A percentile compares a stretch with the other conserved stretches of the same genome.
These are phyloP conservation scores for Ecliptopera silaceata DNA, from an alignment of 2,888 invertebrate species.

Conservation along the genomic window DNA sequence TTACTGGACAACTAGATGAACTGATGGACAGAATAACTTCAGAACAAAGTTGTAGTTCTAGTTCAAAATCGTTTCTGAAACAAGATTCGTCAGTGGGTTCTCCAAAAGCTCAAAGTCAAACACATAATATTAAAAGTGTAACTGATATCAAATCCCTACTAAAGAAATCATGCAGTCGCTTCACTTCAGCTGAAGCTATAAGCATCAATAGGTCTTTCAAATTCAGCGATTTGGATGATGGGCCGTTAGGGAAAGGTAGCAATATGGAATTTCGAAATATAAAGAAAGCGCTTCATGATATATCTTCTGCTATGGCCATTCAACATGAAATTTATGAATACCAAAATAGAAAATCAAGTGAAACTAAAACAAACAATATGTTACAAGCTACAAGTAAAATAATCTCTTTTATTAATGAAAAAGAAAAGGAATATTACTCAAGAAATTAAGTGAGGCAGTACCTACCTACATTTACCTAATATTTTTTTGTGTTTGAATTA, in stretches of 20 bases:
- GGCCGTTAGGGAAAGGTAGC: slow-evolving; percentile 39
- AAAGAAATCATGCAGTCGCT: slow-evolving; percentile 36
- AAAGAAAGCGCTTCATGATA: slow-evolving; percentile 15
- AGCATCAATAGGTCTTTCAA: slow-evolving; percentile 34
- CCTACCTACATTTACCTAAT: neutral
- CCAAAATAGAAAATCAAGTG: slow-evolving; percentile 1
- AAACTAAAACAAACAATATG: slow-evolving; percentile 30
- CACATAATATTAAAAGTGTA: slow-evolving; percentile 40
- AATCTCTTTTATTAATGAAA: slow-evolving; percentile 55
- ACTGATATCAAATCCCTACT: slow-evolving; percentile 42
- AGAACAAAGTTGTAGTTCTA: slow-evolving; percentile 28
- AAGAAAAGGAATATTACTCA: slow-evolving; percentile 52
- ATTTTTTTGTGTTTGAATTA: too few relatives aligned
- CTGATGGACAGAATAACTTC: slow-evolving; percentile 48
- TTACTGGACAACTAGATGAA: slow-evolving; percentile 50
- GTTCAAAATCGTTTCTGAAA: slow-evolving; percentile 26
- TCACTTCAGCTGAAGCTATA: slow-evolving; percentile 25
- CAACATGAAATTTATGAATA: neutral
- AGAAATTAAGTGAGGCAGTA: neutral
- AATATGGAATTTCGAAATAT: slow-evolving; percentile 24
- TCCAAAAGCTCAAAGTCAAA: slow-evolving; percentile 13
- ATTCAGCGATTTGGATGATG: slow-evolving; percentile 47
- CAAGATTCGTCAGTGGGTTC: slow-evolving; percentile 14
- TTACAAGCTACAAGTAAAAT: slow-evolving; percentile 53
- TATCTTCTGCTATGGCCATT: neutral